Evolutionary conservation across 2,888 invertebrate species (phyloP), one percentile per base, ranked within the genome.

Genomic region (Hedychridium roseum): DNA sequence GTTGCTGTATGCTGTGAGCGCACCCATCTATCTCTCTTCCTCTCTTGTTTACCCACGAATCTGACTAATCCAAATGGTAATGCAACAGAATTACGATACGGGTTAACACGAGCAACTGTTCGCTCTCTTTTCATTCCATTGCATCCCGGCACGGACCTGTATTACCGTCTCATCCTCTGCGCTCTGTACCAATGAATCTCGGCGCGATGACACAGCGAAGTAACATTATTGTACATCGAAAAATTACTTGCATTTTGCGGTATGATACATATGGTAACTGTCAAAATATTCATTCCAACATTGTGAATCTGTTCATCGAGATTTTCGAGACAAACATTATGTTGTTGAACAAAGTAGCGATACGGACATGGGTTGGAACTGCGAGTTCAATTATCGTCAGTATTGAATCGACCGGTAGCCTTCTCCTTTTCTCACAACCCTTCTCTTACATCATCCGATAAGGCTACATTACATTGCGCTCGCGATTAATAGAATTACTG

Each of bases 11-110:
- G 44, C 57, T 50, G 43, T 61, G 46, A 42, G 50, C 52, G 35
- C 40, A 36, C 27, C 48, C 55, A 49, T 43, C 34, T 70, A 66
- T 69, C 73, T 71, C 66, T 68, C 63, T 66, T 72, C 63, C 57
- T 59, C 60, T 59, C 53, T 60, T 68, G 68, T 72, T 70, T 71
- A 61, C 69, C 64, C 57, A 67, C 64, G 68, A 71, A 73, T 74
- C 70, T 65, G 71, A 70, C 73, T 71, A 73, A 75, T 71, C 71
- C 68, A 70, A 71, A 74, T 73, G 70, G 68, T 69, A 69, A 70
- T 71, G 63, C 68, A 57, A 64, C 64, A 46, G 65, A 65, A 73
- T 71, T 70, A 64, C 71, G 67, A 70, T 69, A 60, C 61, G 40
- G 32, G 54, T 14, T 17, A 23, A 35, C 35, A 32, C 23, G 26